Evolutionary conservation across 2,113 vertebrate species (phyloP).

Genomic region (Morone saxatilis): DNA sequence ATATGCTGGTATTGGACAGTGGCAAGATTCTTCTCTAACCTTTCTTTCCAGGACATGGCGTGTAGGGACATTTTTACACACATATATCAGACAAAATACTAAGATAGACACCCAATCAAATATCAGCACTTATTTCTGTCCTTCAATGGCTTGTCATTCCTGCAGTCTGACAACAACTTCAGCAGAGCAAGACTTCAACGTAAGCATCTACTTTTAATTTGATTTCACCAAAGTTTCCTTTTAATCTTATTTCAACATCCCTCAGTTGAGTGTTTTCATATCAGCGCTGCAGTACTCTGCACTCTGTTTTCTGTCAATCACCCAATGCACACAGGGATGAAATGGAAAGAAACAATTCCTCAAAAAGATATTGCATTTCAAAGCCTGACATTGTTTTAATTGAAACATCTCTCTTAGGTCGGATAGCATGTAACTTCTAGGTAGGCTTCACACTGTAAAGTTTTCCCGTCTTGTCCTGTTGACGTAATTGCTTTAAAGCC

Average conservation of each 20-base stretch:
- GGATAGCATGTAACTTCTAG: slow-evolving; percentile 14
- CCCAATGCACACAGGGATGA: not conserved
- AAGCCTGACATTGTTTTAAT: slow-evolving; percentile 39
- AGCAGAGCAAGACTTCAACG: not conserved
- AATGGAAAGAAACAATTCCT: slow-evolving; percentile 22
- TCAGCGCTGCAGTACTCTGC: not conserved
- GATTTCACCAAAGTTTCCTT: slow-evolving; percentile 29
- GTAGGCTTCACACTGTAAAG: not conserved
- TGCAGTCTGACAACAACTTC: not conserved
- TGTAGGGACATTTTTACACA: not conserved
- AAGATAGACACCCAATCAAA: not conserved
- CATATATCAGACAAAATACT: not conserved
- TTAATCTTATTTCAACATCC: slow-evolving; percentile 25
- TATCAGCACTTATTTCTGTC: not conserved
- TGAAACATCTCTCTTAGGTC: slow-evolving; percentile 35
- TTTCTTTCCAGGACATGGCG: not conserved
- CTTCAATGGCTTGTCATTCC: not conserved
- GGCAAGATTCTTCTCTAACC: not conserved
- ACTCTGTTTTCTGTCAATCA: slow-evolving; percentile 46
- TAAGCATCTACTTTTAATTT: slow-evolving; percentile 33
- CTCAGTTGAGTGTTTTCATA: slow-evolving; percentile 33
- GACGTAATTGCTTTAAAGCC: not conserved
- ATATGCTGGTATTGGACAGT: not conserved
- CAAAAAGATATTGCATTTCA: slow-evolving; percentile 24
- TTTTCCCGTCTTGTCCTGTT: not conserved